phyloP scores from a whole-genome alignment of 2,113 vertebrate genomes.

The Caranx melampygus region DNA sequence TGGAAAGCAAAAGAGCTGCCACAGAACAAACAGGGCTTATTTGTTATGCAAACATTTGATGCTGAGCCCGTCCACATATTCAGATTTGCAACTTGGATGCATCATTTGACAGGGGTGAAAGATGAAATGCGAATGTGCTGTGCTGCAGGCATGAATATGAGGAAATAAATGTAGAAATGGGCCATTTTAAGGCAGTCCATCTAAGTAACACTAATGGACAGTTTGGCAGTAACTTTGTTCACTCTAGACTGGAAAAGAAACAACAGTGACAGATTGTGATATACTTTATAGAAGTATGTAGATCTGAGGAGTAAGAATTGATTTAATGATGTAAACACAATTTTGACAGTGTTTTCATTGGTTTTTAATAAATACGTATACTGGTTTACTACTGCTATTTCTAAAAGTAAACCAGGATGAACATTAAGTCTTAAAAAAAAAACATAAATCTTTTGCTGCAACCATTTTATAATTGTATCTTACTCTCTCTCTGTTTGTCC shows the following conservation, averaged over 20 bases:
- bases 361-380: not conserved
- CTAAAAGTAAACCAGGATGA: not conserved
- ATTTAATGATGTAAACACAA: not conserved
- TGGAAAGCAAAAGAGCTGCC: constrained; percentile 19
- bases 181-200: not conserved
- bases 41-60: constrained; percentile 64
- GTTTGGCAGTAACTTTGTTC: not conserved
- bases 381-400: not conserved
- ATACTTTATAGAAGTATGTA: not conserved
- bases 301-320: not conserved
- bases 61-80: constrained; percentile 1
- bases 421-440: not conserved
- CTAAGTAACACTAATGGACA: not conserved
- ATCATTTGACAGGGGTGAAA: constrained; percentile 5
- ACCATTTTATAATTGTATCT: not conserved
- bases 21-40: constrained; percentile 33
- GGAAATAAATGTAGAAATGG: not conserved
- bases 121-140: not conserved
- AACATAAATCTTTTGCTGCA: not conserved
- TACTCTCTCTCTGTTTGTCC: constrained; percentile 12
- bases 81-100: constrained; percentile 3
- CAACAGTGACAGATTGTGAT: not conserved
- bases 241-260: not conserved
- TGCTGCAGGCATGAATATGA: not conserved
- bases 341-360: not conserved